Conservation (phyloP, 2,797 vertebrate genomes). For the Discoglossus pictus region DNA sequence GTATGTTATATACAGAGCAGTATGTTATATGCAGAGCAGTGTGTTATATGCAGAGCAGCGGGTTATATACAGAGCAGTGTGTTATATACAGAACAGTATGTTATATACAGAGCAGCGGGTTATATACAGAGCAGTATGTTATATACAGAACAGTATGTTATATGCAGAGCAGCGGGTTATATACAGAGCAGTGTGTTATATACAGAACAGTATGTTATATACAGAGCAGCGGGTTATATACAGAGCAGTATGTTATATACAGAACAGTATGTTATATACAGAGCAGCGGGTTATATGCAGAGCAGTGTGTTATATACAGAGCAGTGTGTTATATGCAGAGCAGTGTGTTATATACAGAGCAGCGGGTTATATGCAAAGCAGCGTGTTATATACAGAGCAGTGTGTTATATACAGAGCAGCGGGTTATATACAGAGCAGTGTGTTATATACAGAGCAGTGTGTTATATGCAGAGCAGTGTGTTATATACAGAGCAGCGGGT, state of each 20-base stretch:
- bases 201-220: background rate
- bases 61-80: background rate
- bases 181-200: background rate
- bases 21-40: background rate
- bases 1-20: background rate
- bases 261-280: background rate
- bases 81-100: too few relatives aligned
- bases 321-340: too few relatives aligned
- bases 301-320: constrained; percentile 4
- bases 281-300: background rate
- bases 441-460: constrained; percentile 5
- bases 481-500: background rate
- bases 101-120: too few relatives aligned
- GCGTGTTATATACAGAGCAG: too few relatives aligned
- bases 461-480: background rate
- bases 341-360: too few relatives aligned
- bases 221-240: background rate
- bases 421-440: background rate
- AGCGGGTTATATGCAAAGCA: too few relatives aligned
- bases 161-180: too few relatives aligned
- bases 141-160: too few relatives aligned
- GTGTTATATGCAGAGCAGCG: too few relatives aligned
- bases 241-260: background rate
- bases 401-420: background rate
- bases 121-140: too few relatives aligned